Base-by-base conservation (phyloP, 2,888 invertebrate species). In the Invenusta paracnida region DNA sequence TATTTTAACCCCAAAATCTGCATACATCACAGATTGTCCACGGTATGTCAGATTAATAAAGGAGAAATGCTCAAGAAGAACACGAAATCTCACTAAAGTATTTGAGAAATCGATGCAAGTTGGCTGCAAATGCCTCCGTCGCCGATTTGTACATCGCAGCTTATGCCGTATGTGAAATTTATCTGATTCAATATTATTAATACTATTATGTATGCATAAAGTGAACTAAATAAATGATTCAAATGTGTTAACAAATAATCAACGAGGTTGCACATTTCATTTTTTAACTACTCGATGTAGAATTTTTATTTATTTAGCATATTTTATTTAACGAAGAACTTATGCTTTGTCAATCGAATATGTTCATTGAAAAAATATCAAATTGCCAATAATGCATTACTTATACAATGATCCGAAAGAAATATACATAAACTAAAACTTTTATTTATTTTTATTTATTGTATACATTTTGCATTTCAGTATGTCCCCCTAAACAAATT, bases 381-480 rank as follows among this genome's bases (percentile, higher is more conserved):
- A n/a, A n/a, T n/a, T n/a, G n/a, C n/a, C n/a, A n/a, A n/a, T n/a
- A n/a, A n/a, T n/a, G n/a, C n/a, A n/a, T n/a, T n/a, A n/a, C n/a
- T n/a, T n/a, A n/a, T n/a, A n/a, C n/a, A n/a, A n/a, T n/a, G n/a
- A n/a, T n/a, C n/a, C n/a, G n/a, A n/a, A n/a, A n/a, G n/a, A n/a
- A n/a, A n/a, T n/a, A n/a, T n/a, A n/a, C n/a, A n/a, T n/a, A n/a
- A n/a, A n/a, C n/a, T n/a, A n/a, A n/a, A n/a, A n/a, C n/a, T n/a
- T n/a, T n/a, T n/a, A n/a, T n/a, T n/a, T n/a, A n/a, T n/a, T n/a
- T n/a, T n/a, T n/a, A n/a, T n/a, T n/a, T n/a, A n/a, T n/a, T n/a
- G n/a, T n/a, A n/a, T n/a, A n/a, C n/a, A 73, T 29, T 83, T 66
- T 31, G 5, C n/a, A 48, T 67, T 84, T 67, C n/a, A 84, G 84